Conservation (phyloP, 53 echinoderm and acorn worm genomes). For the Hippasteria phrygiana region DNA sequence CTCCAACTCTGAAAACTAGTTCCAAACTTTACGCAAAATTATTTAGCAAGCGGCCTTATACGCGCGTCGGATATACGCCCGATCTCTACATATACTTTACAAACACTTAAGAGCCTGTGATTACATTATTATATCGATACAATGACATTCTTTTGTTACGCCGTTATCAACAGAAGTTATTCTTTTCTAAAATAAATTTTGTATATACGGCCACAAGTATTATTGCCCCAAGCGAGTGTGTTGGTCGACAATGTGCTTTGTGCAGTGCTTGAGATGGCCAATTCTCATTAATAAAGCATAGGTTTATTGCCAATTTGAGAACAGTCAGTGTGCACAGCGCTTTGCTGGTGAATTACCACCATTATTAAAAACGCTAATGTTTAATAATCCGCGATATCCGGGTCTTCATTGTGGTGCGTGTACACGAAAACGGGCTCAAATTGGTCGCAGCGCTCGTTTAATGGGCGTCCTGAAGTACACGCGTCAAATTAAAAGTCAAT, state of each 20-base stretch:
- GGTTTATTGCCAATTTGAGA: background rate
- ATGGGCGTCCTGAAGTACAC: constrained; percentile 53
- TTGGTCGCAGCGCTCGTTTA: background rate
- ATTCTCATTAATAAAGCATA: background rate
- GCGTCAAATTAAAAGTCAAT: constrained; percentile 59
- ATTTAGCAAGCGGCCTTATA: too few relatives aligned
- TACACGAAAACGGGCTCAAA: background rate
- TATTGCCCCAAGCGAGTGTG: too few relatives aligned
- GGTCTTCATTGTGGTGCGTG: background rate
- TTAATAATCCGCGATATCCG: background rate
- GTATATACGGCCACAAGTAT: too few relatives aligned
- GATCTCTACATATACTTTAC: too few relatives aligned
- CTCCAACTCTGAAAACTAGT: too few relatives aligned
- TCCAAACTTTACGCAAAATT: too few relatives aligned
- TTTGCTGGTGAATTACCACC: background rate
- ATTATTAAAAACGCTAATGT: background rate
- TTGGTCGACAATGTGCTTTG: background rate
- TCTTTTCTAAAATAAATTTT: too few relatives aligned
- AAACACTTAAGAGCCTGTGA: too few relatives aligned
- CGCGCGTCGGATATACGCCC: too few relatives aligned
- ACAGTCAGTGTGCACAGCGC: constrained; percentile 6
- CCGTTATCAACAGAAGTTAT: too few relatives aligned
- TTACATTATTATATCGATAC: too few relatives aligned
- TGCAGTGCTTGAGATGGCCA: background rate
- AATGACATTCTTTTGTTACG: too few relatives aligned